These are phyloP conservation scores for Cheilinus undulatus DNA, from an alignment of 2,113 vertebrate genomes.

Conservation along the genomic window DNA sequence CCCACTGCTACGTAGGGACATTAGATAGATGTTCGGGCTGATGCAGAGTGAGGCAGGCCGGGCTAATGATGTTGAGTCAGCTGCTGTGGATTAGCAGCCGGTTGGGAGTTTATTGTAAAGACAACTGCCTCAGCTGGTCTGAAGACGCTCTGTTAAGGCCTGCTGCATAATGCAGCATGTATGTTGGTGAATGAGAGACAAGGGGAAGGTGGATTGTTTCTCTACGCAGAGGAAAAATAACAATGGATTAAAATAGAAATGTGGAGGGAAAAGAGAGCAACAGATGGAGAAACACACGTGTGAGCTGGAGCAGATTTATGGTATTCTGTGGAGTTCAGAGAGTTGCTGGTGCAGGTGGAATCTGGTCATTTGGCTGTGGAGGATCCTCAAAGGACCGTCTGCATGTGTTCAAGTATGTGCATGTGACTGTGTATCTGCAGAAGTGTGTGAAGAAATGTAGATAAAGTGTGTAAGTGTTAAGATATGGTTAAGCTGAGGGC, in stretches of 20 bases:
- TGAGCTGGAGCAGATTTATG: constrained; percentile 47
- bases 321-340: constrained; percentile 47
- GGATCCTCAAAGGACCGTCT: constrained; percentile 50
- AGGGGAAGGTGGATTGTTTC: constrained; percentile 4
- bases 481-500: constrained; percentile 51
- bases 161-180: background rate
- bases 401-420: background rate
- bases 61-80: constrained; percentile 81
- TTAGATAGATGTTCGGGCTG: constrained; percentile 68
- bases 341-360: constrained; percentile 70
- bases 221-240: constrained; percentile 5
- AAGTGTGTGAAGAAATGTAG: constrained; percentile 2
- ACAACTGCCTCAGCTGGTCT: constrained; percentile 55
- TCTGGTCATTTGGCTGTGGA: constrained; percentile 43
- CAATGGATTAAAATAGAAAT: constrained; percentile 39
- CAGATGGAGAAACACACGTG: constrained; percentile 30
- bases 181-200: constrained; percentile 10
- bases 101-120: constrained; percentile 72
- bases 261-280: constrained; percentile 10
- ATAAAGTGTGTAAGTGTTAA: constrained; percentile 27
- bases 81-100: constrained; percentile 77
- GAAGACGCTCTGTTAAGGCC: constrained; percentile 28
- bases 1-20: constrained; percentile 53
- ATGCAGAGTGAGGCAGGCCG: constrained; percentile 63
- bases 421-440: no score